phyloP scores from a whole-genome alignment of 2,888 invertebrate species.

The Orchesellides sinensis region DNA sequence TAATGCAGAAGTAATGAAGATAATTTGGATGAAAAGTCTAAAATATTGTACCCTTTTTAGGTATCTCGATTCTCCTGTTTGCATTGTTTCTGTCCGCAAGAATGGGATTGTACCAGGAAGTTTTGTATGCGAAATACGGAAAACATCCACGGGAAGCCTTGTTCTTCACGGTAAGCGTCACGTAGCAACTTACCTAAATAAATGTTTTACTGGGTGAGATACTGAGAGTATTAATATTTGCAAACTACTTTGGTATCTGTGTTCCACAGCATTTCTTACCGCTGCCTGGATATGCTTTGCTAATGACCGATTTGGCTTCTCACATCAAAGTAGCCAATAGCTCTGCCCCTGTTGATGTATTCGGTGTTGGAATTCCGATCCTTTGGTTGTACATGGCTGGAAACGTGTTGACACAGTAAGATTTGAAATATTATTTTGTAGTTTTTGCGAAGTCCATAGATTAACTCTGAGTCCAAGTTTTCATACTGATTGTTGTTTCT shows the following conservation, averaged over 20 bases:
- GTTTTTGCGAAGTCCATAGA: neutral
- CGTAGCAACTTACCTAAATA: neutral
- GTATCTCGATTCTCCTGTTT: constrained; percentile 89
- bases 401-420: constrained; percentile 93
- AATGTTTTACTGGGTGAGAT: too few species aligned
- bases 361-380: constrained; percentile 83
- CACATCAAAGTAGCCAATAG: constrained; percentile 86
- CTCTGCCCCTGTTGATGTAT: constrained; percentile 80
- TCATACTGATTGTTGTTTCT: too few species aligned
- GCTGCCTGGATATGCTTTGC: constrained; percentile 90
- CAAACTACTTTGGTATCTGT: neutral
- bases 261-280: constrained; percentile 88
- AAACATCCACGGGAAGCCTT: constrained; percentile 94
- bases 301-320: constrained; percentile 86
- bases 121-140: constrained; percentile 88
- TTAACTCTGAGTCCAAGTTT: too few species aligned
- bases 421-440: constrained; percentile 76
- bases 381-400: constrained; percentile 87
- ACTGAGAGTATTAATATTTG: too few species aligned
- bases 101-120: constrained; percentile 97
- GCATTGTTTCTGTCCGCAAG: constrained; percentile 95
- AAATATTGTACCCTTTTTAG: constrained; percentile 71
- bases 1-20: constrained; percentile 29
- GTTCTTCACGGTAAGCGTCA: constrained; percentile 84
- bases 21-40: neutral